Base-by-base conservation (phyloP, 1,140 invertebrate species). In the Marisa cornuarietis region DNA sequence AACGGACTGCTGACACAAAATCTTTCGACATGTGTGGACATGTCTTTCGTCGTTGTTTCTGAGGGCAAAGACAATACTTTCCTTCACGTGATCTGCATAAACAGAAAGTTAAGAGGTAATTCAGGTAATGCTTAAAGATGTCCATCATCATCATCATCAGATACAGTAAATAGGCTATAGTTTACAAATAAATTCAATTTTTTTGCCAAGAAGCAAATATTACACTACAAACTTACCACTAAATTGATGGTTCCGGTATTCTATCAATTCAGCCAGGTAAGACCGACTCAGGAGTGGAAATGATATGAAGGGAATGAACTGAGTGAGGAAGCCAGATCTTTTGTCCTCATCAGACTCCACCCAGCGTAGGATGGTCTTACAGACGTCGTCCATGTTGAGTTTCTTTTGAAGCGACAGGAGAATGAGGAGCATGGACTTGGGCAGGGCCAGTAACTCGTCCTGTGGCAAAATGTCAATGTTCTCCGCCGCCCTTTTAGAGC, bases 361-460 rank as follows among this genome's bases (percentile, higher is more conserved):
- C 74, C 74, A 76, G 42, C 61, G 61, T 61, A 76, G 20, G 31
- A 76, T 76, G 42, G 74, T 76, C 6, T 61, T 20, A 26, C 74
- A 76, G 6, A 63, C n/a, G 16, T 51, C 74, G 31, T 76, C 74
- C 74, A 76, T 76, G 18, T 5, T 9, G 61, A 76, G 74, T 61
- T 65, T 63, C 62, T 54, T 18, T 61, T 76, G 74, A 18, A 63
- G 65, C 0, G 54, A n/a, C 31, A 76, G 31, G 5, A 76, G 7
- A 26, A 65, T 63, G 24, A 76, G 74, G 26, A 76, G 62, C 74
- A 66, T 76, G 26, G 61, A 24, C 31, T 76, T 76, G 26, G 74
- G 62, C 0, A 76, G 74, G 26, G 63, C 22, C 31, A 49, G 16
- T 16, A 76, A n/a, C 62, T 76, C 61, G 7, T 42, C 42, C 58